phyloP scores from a whole-genome alignment of 2,888 invertebrate species.

The Apotomis betuletana region DNA sequence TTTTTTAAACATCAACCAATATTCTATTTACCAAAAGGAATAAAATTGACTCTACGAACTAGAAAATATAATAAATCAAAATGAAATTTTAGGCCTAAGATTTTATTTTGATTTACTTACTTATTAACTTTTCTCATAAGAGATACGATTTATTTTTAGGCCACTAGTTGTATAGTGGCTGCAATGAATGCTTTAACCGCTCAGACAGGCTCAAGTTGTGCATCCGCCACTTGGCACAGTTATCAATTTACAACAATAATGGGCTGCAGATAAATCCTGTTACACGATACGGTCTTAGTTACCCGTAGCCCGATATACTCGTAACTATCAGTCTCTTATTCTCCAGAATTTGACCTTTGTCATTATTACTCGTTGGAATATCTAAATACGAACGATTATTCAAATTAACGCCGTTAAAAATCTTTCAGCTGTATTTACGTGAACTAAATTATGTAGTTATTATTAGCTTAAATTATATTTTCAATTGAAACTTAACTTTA shows the following conservation, averaged over 20 bases:
- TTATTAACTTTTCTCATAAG: background rate
- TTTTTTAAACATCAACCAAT: background rate
- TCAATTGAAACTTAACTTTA: too few relatives aligned
- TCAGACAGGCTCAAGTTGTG: constrained; percentile 17
- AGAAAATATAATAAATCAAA: background rate
- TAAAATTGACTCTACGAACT: background rate
- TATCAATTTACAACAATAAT: constrained; percentile 28
- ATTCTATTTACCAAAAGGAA: background rate
- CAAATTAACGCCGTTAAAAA: too few relatives aligned
- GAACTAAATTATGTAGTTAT: too few relatives aligned
- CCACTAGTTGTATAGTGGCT: background rate
- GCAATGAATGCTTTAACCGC: constrained; percentile 8
- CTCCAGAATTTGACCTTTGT: too few relatives aligned
- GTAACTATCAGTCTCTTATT: background rate
- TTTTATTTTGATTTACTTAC: background rate
- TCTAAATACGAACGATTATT: too few relatives aligned
- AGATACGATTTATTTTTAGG: constrained; percentile 23
- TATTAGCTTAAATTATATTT: too few relatives aligned
- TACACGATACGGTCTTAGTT: background rate
- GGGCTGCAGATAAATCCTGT: background rate
- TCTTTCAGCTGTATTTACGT: too few relatives aligned
- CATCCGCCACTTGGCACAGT: constrained; percentile 39
- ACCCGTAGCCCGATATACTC: background rate
- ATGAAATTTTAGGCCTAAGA: background rate
- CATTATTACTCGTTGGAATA: too few relatives aligned